Conservation (phyloP, 1,140 invertebrate genomes). For the Harpegnathos saltator region DNA sequence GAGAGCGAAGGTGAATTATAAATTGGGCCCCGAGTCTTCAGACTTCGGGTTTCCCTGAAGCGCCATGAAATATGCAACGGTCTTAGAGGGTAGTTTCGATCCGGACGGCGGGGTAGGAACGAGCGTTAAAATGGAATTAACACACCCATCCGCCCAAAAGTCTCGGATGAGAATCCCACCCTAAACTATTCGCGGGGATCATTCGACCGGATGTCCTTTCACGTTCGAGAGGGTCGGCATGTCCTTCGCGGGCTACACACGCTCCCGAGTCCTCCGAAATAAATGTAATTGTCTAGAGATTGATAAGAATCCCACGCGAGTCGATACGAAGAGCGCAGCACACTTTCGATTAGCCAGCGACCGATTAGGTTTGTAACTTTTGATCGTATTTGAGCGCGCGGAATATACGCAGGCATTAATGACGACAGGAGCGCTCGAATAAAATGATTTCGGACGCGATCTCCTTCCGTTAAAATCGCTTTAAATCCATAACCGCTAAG, state of each 20-base stretch:
- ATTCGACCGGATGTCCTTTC: conserved; percentile 65
- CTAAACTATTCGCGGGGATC: conserved; percentile 68
- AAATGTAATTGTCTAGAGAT: conserved; percentile 18
- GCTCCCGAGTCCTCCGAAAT: conserved; percentile 1
- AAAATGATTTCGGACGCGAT: conserved; percentile 25
- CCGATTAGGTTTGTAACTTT: neutral
- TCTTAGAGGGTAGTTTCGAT: conserved; percentile 83
- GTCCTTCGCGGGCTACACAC: neutral
- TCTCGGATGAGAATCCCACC: conserved; percentile 52
- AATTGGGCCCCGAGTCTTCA: conserved; percentile 78
- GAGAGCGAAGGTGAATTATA: conserved; percentile 79
- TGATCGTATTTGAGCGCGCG: neutral
- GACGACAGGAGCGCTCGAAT: neutral
- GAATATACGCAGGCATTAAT: neutral
- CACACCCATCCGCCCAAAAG: conserved; percentile 69
- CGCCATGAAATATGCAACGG: conserved; percentile 84
- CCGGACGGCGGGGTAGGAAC: conserved; percentile 15
- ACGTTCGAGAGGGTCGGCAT: conserved; percentile 21
- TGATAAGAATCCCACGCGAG: neutral
- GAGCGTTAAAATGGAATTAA: conserved; percentile 84
- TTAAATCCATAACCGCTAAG: conserved; percentile 69
- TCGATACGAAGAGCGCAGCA: too few relatives aligned
- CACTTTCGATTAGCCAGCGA: neutral
- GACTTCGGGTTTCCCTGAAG: conserved; percentile 68
- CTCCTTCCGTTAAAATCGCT: conserved; percentile 44